A percentile compares a stretch with the other conserved stretches of the same genome.
These are phyloP conservation scores for Nanorana parkeri DNA, from an alignment of 2,113 vertebrate species.

Conservation along the genomic window DNA sequence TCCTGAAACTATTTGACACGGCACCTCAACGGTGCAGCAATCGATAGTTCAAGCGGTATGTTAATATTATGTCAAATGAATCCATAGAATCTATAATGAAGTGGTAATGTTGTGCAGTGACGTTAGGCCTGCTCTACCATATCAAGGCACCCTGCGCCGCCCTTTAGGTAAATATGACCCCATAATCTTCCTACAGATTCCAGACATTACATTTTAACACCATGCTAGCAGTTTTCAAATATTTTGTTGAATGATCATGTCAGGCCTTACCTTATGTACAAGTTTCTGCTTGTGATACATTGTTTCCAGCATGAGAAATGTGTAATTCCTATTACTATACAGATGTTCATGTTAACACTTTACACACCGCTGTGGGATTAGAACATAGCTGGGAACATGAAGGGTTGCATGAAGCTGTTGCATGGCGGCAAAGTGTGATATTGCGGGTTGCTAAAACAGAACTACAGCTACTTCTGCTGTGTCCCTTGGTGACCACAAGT, in stretches of 20 bases:
- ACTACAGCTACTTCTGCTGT: too few relatives aligned
- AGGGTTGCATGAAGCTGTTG: too few relatives aligned
- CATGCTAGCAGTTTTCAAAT: not conserved
- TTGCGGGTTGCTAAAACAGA: too few relatives aligned
- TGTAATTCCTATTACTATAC: not conserved
- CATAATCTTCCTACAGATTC: not conserved
- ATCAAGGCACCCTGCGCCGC: not conserved
- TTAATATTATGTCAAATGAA: too few relatives aligned
- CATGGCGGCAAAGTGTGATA: too few relatives aligned
- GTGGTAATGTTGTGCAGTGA: not conserved
- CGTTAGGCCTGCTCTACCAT: not conserved
- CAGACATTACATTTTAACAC: not conserved
- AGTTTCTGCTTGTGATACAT: constrained; percentile 21
- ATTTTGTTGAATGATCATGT: constrained; percentile 11
- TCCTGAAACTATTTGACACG: too few relatives aligned
- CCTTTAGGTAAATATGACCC: not conserved
- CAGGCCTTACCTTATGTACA: not conserved
- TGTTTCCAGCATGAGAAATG: not conserved
- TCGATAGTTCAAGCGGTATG: too few relatives aligned
- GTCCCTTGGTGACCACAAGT: too few relatives aligned
- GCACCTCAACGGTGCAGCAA: too few relatives aligned
- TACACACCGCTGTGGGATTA: not conserved
- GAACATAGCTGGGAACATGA: too few relatives aligned
- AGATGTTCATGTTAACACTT: constrained; percentile 20
- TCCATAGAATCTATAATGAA: too few relatives aligned